These are phyloP conservation scores for Hyles lineata DNA, from an alignment of 2,888 invertebrate genomes.

Conservation along the genomic window DNA sequence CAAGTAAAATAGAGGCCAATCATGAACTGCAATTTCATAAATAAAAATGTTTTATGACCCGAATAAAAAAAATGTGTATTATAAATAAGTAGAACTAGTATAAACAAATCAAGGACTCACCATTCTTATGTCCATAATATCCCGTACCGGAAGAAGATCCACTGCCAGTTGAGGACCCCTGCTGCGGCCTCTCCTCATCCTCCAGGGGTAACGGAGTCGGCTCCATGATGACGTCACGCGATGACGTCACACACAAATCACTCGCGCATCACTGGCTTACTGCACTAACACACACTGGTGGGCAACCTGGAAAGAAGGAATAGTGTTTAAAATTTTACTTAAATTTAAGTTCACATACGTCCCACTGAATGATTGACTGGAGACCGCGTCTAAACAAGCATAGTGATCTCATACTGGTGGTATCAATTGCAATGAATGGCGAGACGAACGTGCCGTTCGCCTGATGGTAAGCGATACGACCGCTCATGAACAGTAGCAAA, in stretches of 20 bases:
- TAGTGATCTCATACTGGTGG: no score
- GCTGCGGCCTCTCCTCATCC: conserved; percentile 73
- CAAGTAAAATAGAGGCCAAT: no score
- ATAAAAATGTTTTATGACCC: no score
- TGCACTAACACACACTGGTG: conserved; percentile 46
- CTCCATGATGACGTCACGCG: conserved; percentile 60
- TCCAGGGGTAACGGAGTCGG: conserved; percentile 65
- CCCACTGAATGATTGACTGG: no score
- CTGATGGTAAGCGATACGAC: no score
- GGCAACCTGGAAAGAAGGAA: conserved; percentile 45
- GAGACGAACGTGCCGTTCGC: no score
- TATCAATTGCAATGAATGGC: no score
- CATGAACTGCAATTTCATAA: no score
- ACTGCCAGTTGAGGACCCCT: conserved; percentile 78
- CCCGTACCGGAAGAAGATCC: conserved; percentile 78
- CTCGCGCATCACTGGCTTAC: conserved; percentile 43
- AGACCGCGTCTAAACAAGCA: no score
- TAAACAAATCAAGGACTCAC: conserved; percentile 51
- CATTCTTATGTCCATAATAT: conserved; percentile 77
- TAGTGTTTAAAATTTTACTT: not conserved
- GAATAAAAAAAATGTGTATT: no score
- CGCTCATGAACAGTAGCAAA: no score
- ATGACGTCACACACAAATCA: conserved; percentile 41
- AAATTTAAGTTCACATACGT: no score
- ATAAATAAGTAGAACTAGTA: not conserved